Evolutionary conservation across 2,888 invertebrate species (phyloP).

Genomic region (Drosophila robusta): DNA sequence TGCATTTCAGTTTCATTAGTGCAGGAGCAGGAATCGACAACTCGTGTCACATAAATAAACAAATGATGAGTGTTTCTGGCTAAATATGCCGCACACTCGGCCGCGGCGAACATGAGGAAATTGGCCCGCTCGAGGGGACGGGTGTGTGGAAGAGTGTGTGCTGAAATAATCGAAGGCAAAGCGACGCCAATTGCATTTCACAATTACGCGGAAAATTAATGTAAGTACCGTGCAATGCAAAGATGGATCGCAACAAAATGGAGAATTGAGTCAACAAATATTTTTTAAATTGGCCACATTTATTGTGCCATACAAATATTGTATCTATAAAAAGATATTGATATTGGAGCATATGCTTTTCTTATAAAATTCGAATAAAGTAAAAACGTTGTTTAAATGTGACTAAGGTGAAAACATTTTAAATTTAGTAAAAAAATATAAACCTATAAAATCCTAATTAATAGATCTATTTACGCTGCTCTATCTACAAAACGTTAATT

Average conservation of each 20-base stretch:
- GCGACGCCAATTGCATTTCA: slow-evolving; percentile 14
- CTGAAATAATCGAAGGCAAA: slow-evolving; percentile 2
- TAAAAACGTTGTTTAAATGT: too few relatives aligned
- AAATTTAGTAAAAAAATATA: too few relatives aligned
- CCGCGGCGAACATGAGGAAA: background rate
- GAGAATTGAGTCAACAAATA: slow-evolving; percentile 3
- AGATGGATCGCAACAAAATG: slow-evolving; percentile 9
- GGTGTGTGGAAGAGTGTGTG: background rate
- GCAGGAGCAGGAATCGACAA: slow-evolving; percentile 13
- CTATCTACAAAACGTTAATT: too few relatives aligned
- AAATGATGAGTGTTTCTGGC: slow-evolving; percentile 31
- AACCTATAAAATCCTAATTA: too few relatives aligned
- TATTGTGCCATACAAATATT: background rate
- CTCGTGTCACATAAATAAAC: slow-evolving; percentile 25
- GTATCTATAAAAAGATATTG: background rate
- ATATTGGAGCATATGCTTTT: too few relatives aligned
- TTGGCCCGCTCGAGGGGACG: background rate
- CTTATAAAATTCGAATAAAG: too few relatives aligned
- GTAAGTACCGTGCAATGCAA: slow-evolving; percentile 6
- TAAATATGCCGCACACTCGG: background rate
- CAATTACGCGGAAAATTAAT: slow-evolving; percentile 26
- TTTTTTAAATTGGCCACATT: background rate
- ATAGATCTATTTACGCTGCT: too few relatives aligned
- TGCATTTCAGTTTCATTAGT: slow-evolving; percentile 44
- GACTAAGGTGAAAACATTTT: too few relatives aligned